Evolutionary conservation across 2,888 invertebrate genomes (phyloP).

Genomic region (Scaptomyza tumidula): DNA sequence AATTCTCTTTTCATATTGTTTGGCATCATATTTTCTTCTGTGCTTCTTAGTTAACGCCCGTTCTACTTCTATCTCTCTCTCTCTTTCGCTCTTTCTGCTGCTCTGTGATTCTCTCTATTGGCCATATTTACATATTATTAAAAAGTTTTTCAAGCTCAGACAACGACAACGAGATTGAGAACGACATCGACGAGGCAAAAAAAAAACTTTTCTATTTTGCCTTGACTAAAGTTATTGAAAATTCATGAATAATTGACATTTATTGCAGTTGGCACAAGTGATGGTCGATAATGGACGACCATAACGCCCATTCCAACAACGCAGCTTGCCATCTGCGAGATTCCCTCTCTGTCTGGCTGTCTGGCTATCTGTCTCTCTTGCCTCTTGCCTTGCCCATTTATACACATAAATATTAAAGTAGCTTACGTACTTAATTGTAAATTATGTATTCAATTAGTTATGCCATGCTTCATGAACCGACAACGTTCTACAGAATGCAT

Average conservation of each 20-base stretch:
- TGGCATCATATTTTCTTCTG: conserved; percentile 72
- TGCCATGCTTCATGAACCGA: conserved; percentile 48
- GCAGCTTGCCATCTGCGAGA: conserved; percentile 16
- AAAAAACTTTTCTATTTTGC: conserved; percentile 71
- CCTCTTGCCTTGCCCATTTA: conserved; percentile 46
- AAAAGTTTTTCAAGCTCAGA: conserved; percentile 70
- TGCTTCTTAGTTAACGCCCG: conserved; percentile 71
- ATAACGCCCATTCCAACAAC: conserved; percentile 16
- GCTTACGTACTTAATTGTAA: conserved; percentile 77
- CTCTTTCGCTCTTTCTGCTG: background rate
- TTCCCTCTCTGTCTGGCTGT: conserved; percentile 12
- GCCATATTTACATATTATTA: conserved; percentile 77
- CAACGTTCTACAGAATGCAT: conserved; percentile 10
- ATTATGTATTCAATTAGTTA: conserved; percentile 77
- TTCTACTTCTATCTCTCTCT: conserved; percentile 19
- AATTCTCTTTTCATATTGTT: conserved; percentile 71
- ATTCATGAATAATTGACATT: conserved; percentile 79
- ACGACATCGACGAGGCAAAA: conserved; percentile 21
- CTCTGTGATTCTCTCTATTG: conserved; percentile 34
- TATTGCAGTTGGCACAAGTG: conserved; percentile 78
- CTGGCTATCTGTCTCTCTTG: conserved; percentile 7
- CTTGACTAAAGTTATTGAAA: conserved; percentile 72
- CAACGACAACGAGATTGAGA: conserved; percentile 42
- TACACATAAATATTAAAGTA: conserved; percentile 76
- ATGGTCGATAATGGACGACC: conserved; percentile 70